Evolutionary conservation across 2,113 vertebrate genomes (phyloP).

Genomic region (Chiloscyllium plagiosum): DNA sequence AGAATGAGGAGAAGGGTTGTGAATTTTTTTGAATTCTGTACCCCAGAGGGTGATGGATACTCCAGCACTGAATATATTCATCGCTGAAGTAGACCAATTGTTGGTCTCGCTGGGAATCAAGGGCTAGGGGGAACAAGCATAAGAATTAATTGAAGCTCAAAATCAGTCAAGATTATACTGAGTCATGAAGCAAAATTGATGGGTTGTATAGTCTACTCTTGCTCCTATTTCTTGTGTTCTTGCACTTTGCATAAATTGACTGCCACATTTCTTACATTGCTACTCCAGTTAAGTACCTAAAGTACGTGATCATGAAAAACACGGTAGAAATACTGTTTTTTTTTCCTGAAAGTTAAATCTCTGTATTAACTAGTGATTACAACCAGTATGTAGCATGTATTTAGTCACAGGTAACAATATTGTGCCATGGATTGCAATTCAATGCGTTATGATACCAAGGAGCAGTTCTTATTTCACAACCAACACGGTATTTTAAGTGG

Average conservation of each 20-base stretch:
- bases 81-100: background rate
- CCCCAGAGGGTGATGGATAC: background rate
- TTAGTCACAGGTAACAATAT: no score
- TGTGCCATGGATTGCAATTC: no score
- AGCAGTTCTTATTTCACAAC: no score
- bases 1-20: background rate
- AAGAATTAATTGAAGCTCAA: background rate
- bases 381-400: no score
- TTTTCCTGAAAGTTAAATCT: background rate
- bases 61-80: background rate
- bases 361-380: background rate
- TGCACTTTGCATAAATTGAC: background rate
- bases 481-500: no score
- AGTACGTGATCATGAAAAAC: background rate
- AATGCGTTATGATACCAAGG: no score
- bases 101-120: background rate
- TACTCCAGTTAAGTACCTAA: background rate
- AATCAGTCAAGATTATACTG: background rate
- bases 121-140: no score
- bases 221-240: background rate
- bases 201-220: no score
- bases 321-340: background rate
- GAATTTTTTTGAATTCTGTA: background rate
- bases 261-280: background rate
- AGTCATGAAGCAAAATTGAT: background rate